Evolutionary conservation across 2,113 vertebrate genomes (phyloP), one percentile per base, ranked within the genome.

Genomic region (Hyperopisus bebe): DNA sequence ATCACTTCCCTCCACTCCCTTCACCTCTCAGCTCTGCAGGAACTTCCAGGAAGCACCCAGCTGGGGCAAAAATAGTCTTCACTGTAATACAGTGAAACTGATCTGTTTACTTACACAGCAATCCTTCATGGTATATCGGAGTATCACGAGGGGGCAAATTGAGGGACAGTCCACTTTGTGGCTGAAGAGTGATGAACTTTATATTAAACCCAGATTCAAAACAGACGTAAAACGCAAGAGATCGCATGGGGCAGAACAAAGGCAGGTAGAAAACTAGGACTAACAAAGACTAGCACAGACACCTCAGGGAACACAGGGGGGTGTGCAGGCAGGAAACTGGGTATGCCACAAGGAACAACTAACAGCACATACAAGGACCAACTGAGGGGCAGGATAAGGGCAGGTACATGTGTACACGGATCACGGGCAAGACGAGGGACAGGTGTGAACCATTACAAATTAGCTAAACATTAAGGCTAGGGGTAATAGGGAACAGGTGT

Each of bases 1-100:
- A 15, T 42, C 70, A 51, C 88, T 48, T 83, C 47, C 88, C 74
- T 42, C 88, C 88, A 46, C 87, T 80, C 70, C 46, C 70, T 50
- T 27, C 24, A 53, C 48, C 88, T 70, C 47, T 10, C 50, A 55
- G 13, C 53, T 39, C 85, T 21, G 10, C 48, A 53, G 50, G 85
- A 87, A 51, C 48, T 50, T 55, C 50, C 70, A 82, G 74, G 74
- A 77, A 89, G 74, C 88, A 80, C 88, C 70, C 47, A 83, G 31
- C 88, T 17, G 46, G 80, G 74, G 55, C 70, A 89, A 39, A 89
- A 89, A 89, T 83, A 89, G 70, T 19, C 74, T n/a, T 48, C 53
- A 89, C 70, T 51, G 47, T 51, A 89, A 82, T 42, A 53, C 88
- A 82, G 47, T 53, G 70, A 89, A 83, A 89, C 50, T 24, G 70